Evolutionary conservation across 2,113 vertebrate species (phyloP).

Genomic region (Azemiops feae): DNA sequence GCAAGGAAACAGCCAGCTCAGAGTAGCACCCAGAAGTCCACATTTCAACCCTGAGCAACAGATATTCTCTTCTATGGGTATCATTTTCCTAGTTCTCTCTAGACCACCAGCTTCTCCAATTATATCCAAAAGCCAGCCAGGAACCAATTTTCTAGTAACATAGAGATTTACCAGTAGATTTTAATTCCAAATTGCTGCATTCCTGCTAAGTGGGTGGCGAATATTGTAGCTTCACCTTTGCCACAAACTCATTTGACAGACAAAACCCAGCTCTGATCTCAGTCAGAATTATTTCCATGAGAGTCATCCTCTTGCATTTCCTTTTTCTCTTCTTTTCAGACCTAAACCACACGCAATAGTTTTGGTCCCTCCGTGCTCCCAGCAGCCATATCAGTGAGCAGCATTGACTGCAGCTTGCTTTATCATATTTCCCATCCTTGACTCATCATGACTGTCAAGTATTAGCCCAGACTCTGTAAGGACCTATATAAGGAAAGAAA

Average conservation of each 20-base stretch:
- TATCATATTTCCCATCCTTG: background rate
- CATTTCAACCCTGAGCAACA: background rate
- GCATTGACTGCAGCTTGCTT: background rate
- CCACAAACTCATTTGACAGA: background rate
- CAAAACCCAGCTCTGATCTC: background rate
- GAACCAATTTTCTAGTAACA: background rate
- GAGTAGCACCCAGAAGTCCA: background rate
- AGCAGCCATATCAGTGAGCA: background rate
- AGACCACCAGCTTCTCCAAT: background rate
- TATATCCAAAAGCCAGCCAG: background rate
- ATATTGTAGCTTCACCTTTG: background rate
- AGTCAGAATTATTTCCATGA: background rate
- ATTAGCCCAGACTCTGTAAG: background rate
- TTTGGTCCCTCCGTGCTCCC: background rate
- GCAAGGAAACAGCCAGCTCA: background rate
- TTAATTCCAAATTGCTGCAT: background rate
- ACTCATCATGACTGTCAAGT: background rate
- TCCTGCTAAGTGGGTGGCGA: background rate
- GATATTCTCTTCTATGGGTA: background rate
- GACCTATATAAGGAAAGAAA: background rate
- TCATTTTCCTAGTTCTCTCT: background rate
- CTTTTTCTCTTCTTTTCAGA: background rate
- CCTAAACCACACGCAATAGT: background rate
- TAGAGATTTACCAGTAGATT: background rate
- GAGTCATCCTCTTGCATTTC: background rate